These are phyloP conservation scores for Cephus nigrinus DNA, from an alignment of 2,888 invertebrate species.

Conservation along the genomic window DNA sequence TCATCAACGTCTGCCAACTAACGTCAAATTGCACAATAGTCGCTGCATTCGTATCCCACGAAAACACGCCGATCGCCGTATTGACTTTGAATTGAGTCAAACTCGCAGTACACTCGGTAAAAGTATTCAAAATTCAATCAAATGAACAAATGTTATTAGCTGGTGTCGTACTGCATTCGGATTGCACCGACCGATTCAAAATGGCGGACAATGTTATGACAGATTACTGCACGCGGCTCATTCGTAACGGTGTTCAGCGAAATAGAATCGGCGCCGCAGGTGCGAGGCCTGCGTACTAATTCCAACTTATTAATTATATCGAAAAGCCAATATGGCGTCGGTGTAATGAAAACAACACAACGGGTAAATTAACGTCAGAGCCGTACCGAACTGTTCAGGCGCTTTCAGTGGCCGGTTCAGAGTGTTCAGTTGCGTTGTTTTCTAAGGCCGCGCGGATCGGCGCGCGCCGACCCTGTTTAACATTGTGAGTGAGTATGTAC, in stretches of 20 bases:
- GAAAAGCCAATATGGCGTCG: slow-evolving; percentile 46
- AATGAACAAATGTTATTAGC: neutral
- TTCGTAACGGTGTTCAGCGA: slow-evolving; percentile 8
- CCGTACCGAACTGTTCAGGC: slow-evolving; percentile 47
- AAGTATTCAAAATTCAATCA: neutral
- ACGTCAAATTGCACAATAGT: no score
- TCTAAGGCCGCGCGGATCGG: slow-evolving; percentile 48
- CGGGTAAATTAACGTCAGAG: slow-evolving; percentile 20
- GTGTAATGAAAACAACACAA: slow-evolving; percentile 25
- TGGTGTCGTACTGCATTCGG: neutral
- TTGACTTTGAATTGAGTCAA: neutral
- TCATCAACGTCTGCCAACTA: no score
- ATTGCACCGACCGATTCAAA: slow-evolving; percentile 12
- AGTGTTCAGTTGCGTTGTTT: slow-evolving; percentile 54
- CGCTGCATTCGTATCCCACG: no score
- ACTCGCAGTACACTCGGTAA: neutral
- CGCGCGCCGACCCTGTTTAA: slow-evolving; percentile 41
- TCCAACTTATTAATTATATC: slow-evolving; percentile 47
- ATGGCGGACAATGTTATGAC: slow-evolving; percentile 24
- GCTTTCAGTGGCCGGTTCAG: slow-evolving; percentile 53
- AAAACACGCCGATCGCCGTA: neutral
- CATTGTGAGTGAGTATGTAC: slow-evolving; percentile 14
- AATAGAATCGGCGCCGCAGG: slow-evolving; percentile 27
- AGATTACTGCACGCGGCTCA: slow-evolving; percentile 21
- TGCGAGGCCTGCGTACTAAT: slow-evolving; percentile 30